A percentile compares a stretch with the other conserved stretches of the same genome.
phyloP scores from a whole-genome alignment of 2,113 vertebrate species.

The Syngnathoides biaculeatus region DNA sequence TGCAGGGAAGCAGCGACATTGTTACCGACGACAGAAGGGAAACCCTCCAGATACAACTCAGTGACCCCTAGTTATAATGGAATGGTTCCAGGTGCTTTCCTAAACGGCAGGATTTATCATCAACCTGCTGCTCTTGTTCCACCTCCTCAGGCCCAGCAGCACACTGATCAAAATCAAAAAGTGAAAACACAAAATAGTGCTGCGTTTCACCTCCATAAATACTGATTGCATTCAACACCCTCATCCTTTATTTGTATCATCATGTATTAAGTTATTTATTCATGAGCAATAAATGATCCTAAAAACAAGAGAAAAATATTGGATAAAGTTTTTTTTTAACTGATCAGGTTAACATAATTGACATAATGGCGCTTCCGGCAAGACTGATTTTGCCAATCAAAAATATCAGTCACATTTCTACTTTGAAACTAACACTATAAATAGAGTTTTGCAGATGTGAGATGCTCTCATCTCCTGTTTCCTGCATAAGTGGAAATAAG shows the following conservation, averaged over 20 bases:
- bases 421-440: constrained; percentile 57
- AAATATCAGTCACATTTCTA: constrained; percentile 34
- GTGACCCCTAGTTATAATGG: constrained; percentile 72
- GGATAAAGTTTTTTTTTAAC: constrained; percentile 16
- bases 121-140: constrained; percentile 60
- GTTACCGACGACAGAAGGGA: constrained; percentile 70
- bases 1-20: constrained; percentile 64
- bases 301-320: not conserved
- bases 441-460: constrained; percentile 64
- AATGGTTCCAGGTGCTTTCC: constrained; percentile 77
- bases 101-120: constrained; percentile 62
- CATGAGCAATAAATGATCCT: not conserved
- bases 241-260: too few species aligned
- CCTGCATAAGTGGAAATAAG: constrained; percentile 70
- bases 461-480: constrained; percentile 65
- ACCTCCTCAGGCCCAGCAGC: constrained; percentile 34
- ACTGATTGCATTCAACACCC: not conserved
- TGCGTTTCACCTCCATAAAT: constrained; percentile 24
- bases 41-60: constrained; percentile 76
- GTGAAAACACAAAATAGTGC: constrained; percentile 39
- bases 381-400: constrained; percentile 32
- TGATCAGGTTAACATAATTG: constrained; percentile 2
- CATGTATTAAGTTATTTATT: too few species aligned
- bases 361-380: constrained; percentile 5
- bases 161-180: constrained; percentile 53